These are phyloP conservation scores for Zosterops borbonicus DNA, from an alignment of 2,113 vertebrate genomes.

Conservation along the genomic window DNA sequence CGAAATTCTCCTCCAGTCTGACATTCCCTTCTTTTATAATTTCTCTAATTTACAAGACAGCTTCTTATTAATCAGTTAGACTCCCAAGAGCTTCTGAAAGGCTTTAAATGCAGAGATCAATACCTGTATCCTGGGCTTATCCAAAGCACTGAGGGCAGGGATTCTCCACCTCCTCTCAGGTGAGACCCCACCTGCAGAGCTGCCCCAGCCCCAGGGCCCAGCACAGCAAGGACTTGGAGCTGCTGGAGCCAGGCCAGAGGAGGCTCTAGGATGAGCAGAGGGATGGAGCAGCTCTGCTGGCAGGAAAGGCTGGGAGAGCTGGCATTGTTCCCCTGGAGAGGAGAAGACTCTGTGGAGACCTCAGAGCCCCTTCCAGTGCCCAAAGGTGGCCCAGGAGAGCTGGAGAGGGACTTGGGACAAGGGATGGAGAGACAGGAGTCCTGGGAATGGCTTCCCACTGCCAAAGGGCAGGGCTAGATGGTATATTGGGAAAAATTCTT, in stretches of 20 bases:
- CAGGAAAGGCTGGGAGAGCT: neutral
- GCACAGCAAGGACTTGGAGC: neutral
- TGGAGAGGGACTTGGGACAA: neutral
- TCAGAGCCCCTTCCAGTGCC: neutral
- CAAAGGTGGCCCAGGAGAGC: neutral
- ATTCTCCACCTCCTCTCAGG: neutral
- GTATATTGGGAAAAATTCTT: neutral
- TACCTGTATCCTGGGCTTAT: neutral
- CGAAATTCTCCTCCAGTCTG: neutral
- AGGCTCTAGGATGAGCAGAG: neutral
- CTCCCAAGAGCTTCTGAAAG: neutral
- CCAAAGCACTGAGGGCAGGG: neutral
- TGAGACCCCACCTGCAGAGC: neutral
- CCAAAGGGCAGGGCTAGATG: fast-evolving
- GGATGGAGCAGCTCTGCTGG: neutral
- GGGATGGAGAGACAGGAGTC: neutral
- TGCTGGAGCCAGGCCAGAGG: neutral
- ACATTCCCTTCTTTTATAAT: neutral
- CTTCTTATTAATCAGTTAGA: neutral
- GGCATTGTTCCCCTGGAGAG: neutral
- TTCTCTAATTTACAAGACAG: neutral
- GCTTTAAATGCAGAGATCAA: neutral
- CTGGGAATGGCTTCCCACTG: neutral
- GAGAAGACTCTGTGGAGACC: neutral
- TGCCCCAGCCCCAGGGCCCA: neutral